Base-by-base conservation (phyloP, 2,888 invertebrate species). In the Leuctra nigra region DNA sequence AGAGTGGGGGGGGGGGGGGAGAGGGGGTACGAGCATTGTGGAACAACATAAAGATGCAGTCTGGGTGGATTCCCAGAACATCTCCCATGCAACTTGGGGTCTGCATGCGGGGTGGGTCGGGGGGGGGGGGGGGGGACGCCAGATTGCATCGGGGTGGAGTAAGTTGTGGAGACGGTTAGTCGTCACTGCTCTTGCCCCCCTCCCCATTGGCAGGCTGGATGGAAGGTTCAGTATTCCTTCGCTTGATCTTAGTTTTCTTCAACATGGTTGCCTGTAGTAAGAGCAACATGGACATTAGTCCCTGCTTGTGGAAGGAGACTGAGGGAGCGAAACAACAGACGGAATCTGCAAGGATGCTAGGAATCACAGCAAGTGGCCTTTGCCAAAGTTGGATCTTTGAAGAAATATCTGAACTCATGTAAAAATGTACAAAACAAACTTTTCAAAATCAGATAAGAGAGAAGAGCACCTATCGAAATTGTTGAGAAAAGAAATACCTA, bases 161-260 rank as follows among this genome's bases (percentile, higher is more conserved):
- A 58, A 59, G 59, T 58, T 58, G 58, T 59, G 55, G 57, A 59
- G 41, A 38, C 50, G 38, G 38, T 72, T 78, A 78, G 68, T 79
- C 79, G 69, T 79, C 77, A 68, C 77, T 75, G 72, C 76, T 78
- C 76, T 79, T 80, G 76, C 80, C 81, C 77, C 81, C 81, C 78
- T 83, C 81, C 74, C 81, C 82, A 74, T 82, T 81, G 74, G 82
- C 79, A 69, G 81, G 78, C 70, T 80, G 77, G 76, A 87, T 85
- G 77, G 83, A 82, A 69, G 85, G 85, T 77, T 88, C 87, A 67
- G 88, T 88, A 72, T 91, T 88, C 68, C 91, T 87, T 74, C 95
- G 86, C 81, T 93, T 95, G 83, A 95, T 94, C 85, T 97, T 98
- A 80, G 88, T 88, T 87, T 98, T 99, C 89, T 97, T 97, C 85